Percentiles rank a stretch among this genome's conserved stretches.
Evolutionary conservation across 2,797 vertebrate genomes (phyloP).

Genomic region (Ceryle rudis): DNA sequence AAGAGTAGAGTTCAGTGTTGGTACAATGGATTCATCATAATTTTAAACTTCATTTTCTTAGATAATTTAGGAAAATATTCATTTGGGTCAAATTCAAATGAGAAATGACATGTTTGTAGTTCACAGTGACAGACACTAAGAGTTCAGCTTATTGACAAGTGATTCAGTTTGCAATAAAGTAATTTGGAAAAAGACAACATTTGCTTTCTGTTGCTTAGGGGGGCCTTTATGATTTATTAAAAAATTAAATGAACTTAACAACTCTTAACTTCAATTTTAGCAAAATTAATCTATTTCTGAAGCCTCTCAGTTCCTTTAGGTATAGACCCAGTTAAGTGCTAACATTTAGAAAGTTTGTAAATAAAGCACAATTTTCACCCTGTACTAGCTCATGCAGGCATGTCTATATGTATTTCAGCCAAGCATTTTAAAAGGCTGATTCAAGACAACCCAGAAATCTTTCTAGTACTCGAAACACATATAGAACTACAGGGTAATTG

Average conservation of each 20-base stretch:
- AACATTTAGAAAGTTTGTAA: neutral
- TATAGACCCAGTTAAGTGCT: neutral
- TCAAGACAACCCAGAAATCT: slow-evolving; percentile 59
- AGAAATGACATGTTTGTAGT: neutral
- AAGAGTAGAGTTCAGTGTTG: neutral
- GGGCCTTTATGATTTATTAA: neutral
- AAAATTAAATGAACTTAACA: neutral
- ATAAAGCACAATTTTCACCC: neutral
- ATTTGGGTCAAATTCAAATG: neutral
- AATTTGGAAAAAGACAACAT: neutral
- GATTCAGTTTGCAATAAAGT: neutral
- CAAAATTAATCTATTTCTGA: neutral
- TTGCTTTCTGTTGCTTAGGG: neutral
- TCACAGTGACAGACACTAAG: neutral
- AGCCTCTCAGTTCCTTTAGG: neutral
- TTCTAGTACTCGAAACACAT: slow-evolving; percentile 58
- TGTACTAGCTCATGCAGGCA: neutral
- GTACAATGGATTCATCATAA: neutral
- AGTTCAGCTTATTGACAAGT: neutral
- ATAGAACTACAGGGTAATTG: slow-evolving; percentile 66
- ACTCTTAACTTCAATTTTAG: slow-evolving; percentile 21
- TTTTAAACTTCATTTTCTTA: neutral
- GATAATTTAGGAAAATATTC: neutral
- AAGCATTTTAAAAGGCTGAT: slow-evolving; percentile 12
- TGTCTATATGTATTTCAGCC: neutral